A percentile compares a stretch with the other conserved stretches of the same genome.
phyloP scores from a whole-genome alignment of 1,140 invertebrate genomes.

The Bombus pascuorum region DNA sequence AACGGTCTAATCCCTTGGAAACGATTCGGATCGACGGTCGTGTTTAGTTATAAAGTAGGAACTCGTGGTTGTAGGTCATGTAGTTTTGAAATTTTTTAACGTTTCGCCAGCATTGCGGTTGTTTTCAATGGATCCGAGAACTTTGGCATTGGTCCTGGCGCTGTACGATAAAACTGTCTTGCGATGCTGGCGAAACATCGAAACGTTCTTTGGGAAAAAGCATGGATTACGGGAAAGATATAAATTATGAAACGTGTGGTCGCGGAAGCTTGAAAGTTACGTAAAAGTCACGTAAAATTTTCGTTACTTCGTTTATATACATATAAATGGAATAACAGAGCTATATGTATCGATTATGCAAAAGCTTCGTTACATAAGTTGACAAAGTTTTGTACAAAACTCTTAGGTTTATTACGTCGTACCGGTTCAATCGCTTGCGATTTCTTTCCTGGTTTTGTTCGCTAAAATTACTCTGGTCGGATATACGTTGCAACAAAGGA shows the following conservation, averaged over 20 bases:
- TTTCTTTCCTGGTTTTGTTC: not conserved
- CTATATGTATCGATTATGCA: not conserved
- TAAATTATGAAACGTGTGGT: not conserved
- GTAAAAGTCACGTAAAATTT: not conserved
- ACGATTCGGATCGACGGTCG: not conserved
- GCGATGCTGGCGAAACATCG: not conserved
- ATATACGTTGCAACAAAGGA: not conserved
- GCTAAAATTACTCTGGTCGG: not conserved
- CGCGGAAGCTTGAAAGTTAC: not conserved
- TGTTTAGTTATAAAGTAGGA: too few species aligned
- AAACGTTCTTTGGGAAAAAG: not conserved
- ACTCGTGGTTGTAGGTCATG: not conserved
- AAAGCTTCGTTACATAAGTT: not conserved
- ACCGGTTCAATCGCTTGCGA: accelerated
- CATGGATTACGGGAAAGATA: too few species aligned
- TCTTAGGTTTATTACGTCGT: not conserved
- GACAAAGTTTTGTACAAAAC: not conserved
- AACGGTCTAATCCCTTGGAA: too few species aligned
- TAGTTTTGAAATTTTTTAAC: not conserved
- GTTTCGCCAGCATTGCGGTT: not conserved
- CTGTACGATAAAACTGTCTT: not conserved
- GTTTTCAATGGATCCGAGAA: not conserved
- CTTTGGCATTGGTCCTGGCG: constrained; percentile 1
- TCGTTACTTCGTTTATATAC: too few species aligned
- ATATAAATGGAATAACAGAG: not conserved